These are phyloP conservation scores for Paguma larvata DNA, from an alignment of 2,797 vertebrate genomes.

Conservation along the genomic window DNA sequence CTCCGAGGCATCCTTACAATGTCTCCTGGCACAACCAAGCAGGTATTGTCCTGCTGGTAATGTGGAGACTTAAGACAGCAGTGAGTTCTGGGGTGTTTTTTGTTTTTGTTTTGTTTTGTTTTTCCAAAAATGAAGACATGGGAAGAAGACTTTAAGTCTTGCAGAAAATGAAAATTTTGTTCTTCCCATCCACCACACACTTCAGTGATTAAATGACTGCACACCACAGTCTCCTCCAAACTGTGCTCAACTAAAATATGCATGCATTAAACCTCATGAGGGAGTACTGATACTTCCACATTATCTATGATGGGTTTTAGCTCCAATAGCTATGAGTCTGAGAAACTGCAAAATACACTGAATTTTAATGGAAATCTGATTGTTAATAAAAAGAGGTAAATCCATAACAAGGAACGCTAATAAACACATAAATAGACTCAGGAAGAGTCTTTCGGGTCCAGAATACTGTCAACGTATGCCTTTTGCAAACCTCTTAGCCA, in stretches of 20 bases:
- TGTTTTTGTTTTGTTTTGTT: not conserved
- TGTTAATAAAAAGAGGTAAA: slow-evolving; percentile 72
- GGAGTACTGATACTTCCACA: slow-evolving; percentile 33
- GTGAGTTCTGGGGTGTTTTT: not conserved
- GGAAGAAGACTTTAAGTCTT: slow-evolving; percentile 21
- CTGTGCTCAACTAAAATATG: slow-evolving; percentile 55
- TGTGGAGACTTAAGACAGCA: not conserved
- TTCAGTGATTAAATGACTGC: slow-evolving; percentile 64
- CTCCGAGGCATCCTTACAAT: not conserved
- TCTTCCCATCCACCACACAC: slow-evolving; percentile 39
- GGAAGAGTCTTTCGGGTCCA: slow-evolving; percentile 28
- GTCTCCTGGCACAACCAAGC: not conserved
- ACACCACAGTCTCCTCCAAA: slow-evolving; percentile 15
- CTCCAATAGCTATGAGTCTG: slow-evolving; percentile 53
- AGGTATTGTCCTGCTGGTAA: not conserved
- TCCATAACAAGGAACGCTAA: slow-evolving; percentile 51
- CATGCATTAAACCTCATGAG: slow-evolving; percentile 44
- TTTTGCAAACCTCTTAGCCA: slow-evolving; percentile 46
- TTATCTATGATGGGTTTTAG: slow-evolving; percentile 63
- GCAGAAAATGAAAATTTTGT: slow-evolving; percentile 66
- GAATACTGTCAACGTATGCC: not conserved
- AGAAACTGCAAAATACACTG: slow-evolving; percentile 73
- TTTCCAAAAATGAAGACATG: not conserved
- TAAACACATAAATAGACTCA: slow-evolving; percentile 36
- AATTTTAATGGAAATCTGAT: slow-evolving; percentile 75